Base-by-base conservation (phyloP, 2,113 vertebrate genomes). In the Plectropomus leopardus region DNA sequence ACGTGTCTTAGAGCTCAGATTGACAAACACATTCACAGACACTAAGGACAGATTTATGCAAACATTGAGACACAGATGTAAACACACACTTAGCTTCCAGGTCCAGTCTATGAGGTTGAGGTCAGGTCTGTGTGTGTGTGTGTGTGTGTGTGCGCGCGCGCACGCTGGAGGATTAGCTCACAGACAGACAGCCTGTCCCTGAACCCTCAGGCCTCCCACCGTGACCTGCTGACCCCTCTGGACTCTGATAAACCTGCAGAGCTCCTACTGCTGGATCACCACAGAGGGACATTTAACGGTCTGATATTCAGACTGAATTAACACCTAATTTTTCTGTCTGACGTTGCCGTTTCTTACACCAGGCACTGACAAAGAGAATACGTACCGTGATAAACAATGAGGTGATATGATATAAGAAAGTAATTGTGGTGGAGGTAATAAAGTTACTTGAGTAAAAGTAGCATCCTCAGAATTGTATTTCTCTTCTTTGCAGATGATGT, bases 151-250 rank as follows among this genome's bases (percentile, higher is more conserved):
- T 45, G 54, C 47, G 69, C 45, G 48, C 45, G 60, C 69, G 50
- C 36, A 55, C 59, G 59, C n/a, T 64, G 0, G 10, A 87, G 88
- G 87, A 92, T 93, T 90, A 93, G 59, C 59, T 58, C 76, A 51
- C 86, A 92, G 91, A 81, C 86, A 80, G 84, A 88, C 88, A 64
- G 71, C 15, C 85, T 78, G 86, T 53, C 86, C 84, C 85, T 88
- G 80, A 86, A 86, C 47, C 66, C 21, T 75, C 72, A 74, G 86
- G 80, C 67, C 90, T 80, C 82, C 75, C 40, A 63, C 61, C 32
- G 77, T 86, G 87, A 88, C 87, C 90, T 26, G 53, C 23, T 86
- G 86, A 86, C 86, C 85, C 68, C 64, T 66, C 66, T 40, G 65
- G 65, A 82, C 70, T 34, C 48, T 66, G 87, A 90, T 68, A 80